phyloP scores from a whole-genome alignment of 1,140 invertebrate species.

The Drosophila grimshawi region DNA sequence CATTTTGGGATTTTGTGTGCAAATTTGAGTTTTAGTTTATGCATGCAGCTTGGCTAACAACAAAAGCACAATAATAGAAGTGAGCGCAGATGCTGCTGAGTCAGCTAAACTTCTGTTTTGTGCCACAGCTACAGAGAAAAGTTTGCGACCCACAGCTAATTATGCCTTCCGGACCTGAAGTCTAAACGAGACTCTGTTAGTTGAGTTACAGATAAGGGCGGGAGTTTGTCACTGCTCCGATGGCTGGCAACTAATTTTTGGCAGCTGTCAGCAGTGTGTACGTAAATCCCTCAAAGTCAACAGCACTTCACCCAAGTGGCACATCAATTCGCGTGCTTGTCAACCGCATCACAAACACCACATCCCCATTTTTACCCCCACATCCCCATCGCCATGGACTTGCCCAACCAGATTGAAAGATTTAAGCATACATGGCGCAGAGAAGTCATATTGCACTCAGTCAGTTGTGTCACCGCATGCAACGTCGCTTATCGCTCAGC shows the following conservation, averaged over 20 bases:
- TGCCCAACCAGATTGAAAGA: background rate
- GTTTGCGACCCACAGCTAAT: slow-evolving; percentile 56
- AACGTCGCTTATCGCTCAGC: slow-evolving; percentile 82
- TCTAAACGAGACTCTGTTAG: background rate
- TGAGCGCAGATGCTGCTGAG: slow-evolving; percentile 38
- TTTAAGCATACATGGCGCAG: slow-evolving; percentile 17
- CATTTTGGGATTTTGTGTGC: slow-evolving; percentile 69
- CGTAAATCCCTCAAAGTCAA: slow-evolving; percentile 81
- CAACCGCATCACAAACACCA: slow-evolving; percentile 27
- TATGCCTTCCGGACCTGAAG: slow-evolving; percentile 53
- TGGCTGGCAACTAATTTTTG: slow-evolving; percentile 71
- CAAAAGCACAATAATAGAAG: slow-evolving; percentile 33
- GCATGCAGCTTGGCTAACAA: slow-evolving; percentile 43
- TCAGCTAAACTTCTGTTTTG: slow-evolving; percentile 43
- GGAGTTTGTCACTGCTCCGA: slow-evolving; percentile 1
- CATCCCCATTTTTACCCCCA: slow-evolving; percentile 1
- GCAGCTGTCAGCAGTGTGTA: slow-evolving; percentile 64
- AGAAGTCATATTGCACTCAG: slow-evolving; percentile 76
- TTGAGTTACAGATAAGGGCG: slow-evolving; percentile 1
- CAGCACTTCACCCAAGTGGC: slow-evolving; percentile 74
- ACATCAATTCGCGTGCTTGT: slow-evolving; percentile 79
- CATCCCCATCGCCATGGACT: background rate
- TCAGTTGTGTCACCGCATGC: slow-evolving; percentile 74
- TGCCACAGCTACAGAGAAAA: slow-evolving; percentile 28
- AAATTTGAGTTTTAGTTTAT: slow-evolving; percentile 66